These are phyloP conservation scores for Ia io DNA, from an alignment of 2,113 vertebrate genomes.

Conservation along the genomic window DNA sequence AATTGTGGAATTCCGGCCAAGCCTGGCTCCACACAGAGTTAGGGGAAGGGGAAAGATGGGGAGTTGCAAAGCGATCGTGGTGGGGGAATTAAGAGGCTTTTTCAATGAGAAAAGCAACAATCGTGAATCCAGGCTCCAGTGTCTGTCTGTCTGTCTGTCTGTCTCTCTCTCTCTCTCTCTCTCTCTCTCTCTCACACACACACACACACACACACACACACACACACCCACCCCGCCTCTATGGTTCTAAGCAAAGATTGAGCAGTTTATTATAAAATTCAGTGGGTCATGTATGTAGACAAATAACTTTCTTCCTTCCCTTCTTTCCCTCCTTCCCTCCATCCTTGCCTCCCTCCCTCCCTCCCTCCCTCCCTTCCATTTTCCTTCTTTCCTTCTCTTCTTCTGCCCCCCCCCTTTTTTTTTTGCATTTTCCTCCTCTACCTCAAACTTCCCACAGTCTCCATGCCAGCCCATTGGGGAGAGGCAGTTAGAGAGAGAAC, in stretches of 20 bases:
- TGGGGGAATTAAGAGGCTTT: neutral
- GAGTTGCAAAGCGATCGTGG: fast-evolving
- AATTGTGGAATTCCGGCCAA: conserved; percentile 64
- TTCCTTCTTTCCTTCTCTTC: neutral
- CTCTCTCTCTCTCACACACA: neutral
- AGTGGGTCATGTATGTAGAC: conserved; percentile 54
- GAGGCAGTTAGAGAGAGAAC: neutral
- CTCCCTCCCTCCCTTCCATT: neutral
- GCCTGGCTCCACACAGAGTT: neutral
- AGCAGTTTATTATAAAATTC: conserved; percentile 64
- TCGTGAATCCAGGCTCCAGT: neutral
- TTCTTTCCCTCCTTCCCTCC: fast-evolving
- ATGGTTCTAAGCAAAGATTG: conserved; percentile 57
- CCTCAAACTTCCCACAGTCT: neutral
- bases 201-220: too few species aligned
- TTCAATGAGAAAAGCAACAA: neutral
- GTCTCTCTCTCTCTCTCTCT: too few species aligned
- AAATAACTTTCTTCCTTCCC: neutral
- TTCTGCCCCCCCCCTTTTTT: neutral
- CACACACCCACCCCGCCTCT: neutral
- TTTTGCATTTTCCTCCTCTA: neutral
- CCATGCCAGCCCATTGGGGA: neutral
- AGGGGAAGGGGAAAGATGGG: neutral
- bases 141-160: too few species aligned
- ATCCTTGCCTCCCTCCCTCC: too few species aligned